Evolutionary conservation across 2,113 vertebrate genomes (phyloP).

Genomic region (Aix galericulata): DNA sequence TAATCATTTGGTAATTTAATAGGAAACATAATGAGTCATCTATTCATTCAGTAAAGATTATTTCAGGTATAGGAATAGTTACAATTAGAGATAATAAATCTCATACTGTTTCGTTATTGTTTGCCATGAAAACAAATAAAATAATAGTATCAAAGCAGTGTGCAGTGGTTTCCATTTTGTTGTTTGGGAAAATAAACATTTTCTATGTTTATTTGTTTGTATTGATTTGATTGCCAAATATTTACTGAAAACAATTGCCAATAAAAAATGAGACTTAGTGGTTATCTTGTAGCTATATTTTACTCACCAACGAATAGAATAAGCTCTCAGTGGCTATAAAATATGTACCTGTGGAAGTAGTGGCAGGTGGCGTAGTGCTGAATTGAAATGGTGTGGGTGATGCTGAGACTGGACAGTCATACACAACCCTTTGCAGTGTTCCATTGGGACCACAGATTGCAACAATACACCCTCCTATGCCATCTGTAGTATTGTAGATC

Average conservation of each 20-base stretch:
- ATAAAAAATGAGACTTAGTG: neutral
- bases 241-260: neutral
- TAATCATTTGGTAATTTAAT: neutral
- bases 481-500: conserved; percentile 89
- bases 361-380: conserved; percentile 43
- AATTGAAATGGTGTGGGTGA: conserved; percentile 69
- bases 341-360: conserved; percentile 50
- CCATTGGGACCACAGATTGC: conserved; percentile 82
- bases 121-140: neutral
- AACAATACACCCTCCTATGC: conserved; percentile 83
- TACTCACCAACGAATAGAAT: neutral
- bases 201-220: neutral
- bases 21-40: neutral
- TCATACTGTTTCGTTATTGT: neutral
- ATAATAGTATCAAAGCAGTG: neutral
- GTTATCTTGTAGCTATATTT: neutral
- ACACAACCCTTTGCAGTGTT: conserved; percentile 66
- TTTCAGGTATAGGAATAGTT: neutral
- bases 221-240: neutral
- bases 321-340: neutral
- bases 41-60: neutral
- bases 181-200: neutral
- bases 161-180: neutral
- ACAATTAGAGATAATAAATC: neutral
- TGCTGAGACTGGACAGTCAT: conserved; percentile 42